These are phyloP conservation scores for Lacanobia oleracea DNA, from an alignment of 2,888 invertebrate species.

Conservation along the genomic window DNA sequence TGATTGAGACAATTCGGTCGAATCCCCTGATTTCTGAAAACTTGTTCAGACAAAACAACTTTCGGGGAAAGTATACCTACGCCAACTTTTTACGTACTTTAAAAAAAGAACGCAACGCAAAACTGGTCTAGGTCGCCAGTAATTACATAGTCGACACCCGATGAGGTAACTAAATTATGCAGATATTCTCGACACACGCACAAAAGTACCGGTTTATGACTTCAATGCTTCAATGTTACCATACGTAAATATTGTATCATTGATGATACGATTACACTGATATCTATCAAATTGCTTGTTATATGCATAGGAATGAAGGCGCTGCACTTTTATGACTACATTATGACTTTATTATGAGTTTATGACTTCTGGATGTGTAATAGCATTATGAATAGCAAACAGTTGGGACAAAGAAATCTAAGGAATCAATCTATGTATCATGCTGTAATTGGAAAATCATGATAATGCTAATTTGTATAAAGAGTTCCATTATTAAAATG, in stretches of 20 bases:
- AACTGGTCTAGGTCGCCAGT: constrained; percentile 32
- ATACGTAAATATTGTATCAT: constrained; percentile 60
- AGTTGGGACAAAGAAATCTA: constrained; percentile 50
- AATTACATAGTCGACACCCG: constrained; percentile 18
- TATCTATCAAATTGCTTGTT: constrained; percentile 52
- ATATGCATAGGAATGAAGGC: constrained; percentile 43
- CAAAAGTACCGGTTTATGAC: constrained; percentile 36
- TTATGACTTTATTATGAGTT: constrained; percentile 33
- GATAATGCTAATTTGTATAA: constrained; percentile 9
- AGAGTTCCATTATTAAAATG: constrained; percentile 30
- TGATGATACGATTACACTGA: constrained; percentile 58
- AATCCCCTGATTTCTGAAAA: background rate
- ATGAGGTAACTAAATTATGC: constrained; percentile 34
- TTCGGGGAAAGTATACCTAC: background rate
- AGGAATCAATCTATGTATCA: constrained; percentile 23
- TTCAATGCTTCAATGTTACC: constrained; percentile 36
- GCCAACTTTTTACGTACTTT: background rate
- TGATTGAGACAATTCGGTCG: background rate
- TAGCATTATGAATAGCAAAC: constrained; percentile 48
- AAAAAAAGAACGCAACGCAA: constrained; percentile 12
- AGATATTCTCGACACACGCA: constrained; percentile 24
- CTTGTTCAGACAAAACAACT: background rate
- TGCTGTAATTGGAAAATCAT: constrained; percentile 28
- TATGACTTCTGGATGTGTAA: constrained; percentile 34
- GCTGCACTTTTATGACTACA: constrained; percentile 41